Conservation (phyloP, 2,797 vertebrate genomes). For the Calcarius lapponicus region DNA sequence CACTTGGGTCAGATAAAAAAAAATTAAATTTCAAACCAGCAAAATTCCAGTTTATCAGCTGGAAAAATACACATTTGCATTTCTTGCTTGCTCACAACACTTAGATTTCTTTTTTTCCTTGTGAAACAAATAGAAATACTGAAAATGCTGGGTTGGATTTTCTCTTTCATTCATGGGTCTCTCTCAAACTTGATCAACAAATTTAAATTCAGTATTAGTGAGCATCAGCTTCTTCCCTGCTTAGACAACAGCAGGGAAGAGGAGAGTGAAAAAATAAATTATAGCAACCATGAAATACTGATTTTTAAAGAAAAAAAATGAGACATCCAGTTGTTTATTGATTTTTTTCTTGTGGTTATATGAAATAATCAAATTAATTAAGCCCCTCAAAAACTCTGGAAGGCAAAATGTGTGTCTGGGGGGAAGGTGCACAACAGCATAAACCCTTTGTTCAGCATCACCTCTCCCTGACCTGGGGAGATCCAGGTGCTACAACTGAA, state of each 20-base stretch:
- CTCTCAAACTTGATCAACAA: neutral
- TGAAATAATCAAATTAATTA: neutral
- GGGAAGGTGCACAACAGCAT: rapidly evolving
- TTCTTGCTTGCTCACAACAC: neutral
- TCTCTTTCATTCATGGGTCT: neutral
- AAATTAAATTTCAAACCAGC: neutral
- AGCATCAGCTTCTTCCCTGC: neutral
- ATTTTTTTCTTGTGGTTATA: neutral
- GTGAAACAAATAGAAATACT: neutral
- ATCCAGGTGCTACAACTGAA: neutral
- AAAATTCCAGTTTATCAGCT: neutral
- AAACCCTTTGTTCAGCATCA: neutral
- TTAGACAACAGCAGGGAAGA: neutral
- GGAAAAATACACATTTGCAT: neutral
- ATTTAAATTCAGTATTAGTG: neutral
- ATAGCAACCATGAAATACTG: neutral
- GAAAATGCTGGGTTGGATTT: neutral
- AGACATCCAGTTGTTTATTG: neutral
- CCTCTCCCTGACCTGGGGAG: neutral
- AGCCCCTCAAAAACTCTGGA: neutral
- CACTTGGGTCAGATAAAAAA: neutral
- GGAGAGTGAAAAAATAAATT: neutral
- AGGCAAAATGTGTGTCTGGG: neutral
- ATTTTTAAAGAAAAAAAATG: neutral
- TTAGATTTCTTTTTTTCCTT: neutral